Base-by-base conservation (phyloP, 2,888 invertebrate genomes). In the Lutraria lutraria region DNA sequence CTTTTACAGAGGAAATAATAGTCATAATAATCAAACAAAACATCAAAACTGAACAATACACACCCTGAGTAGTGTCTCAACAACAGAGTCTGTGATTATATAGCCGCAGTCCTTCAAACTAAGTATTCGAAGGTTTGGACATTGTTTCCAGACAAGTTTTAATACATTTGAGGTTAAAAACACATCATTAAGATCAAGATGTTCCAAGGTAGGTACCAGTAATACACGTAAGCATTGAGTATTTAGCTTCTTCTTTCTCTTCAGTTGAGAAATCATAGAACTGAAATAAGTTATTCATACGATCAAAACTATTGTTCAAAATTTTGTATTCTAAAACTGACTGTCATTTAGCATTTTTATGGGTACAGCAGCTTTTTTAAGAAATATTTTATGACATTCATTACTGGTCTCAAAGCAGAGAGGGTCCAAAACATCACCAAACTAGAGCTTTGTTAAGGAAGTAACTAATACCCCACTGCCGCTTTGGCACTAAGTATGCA, bases 41-140 rank as follows among this genome's bases (percentile, higher is more conserved):
- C 4, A 43, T 43, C 2, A 43, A 43, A n/a, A n/a, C n/a, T n/a
- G 43, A n/a, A 43, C 21, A 34, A 0, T 12, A 87, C 89, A 85
- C 91, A 96, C 96, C 94, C 94, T 95, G 29, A 95, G 86, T 29
- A 96, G 84, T 54, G 93, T 94, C 81, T 93, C 93, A 53, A 95
- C 87, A 68, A 94, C 34, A 79, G 89, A 94, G 87, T 96, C 96
- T 29, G 94, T 96, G 72, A 96, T 88, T 29, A 96, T 91, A 90
- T 96, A 96, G 2, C 96, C 95, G 93, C 95, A 95, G 88, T 95
- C 94, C 80, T 94, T 94, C 16, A 96, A 92, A 87, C 94, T 95
- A 68, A 96, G 91, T 12, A 94, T 92, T 29, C 91, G 91, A 0
- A 96, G 90, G 68, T 95, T 87, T 4, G 96, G 94, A 89, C 96